Conservation (phyloP, 2,797 vertebrate genomes). For the Delichon dasypus region DNA sequence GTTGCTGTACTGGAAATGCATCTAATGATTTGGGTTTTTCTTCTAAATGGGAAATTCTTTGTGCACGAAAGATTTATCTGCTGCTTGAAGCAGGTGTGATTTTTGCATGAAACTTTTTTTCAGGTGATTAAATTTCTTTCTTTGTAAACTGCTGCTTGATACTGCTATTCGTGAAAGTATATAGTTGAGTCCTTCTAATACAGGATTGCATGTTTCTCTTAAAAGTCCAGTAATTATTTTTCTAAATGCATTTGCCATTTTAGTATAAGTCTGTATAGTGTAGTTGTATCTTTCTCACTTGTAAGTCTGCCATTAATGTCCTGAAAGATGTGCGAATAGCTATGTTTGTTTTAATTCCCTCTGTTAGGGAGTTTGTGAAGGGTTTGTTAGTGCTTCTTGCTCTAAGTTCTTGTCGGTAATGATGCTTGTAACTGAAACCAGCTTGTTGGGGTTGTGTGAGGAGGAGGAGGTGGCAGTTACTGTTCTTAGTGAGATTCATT, state of each 20-base stretch:
- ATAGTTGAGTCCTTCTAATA: background rate
- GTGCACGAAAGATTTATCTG: background rate
- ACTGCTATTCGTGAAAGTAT: background rate
- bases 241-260: background rate
- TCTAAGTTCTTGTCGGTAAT: background rate
- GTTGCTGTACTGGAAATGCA: background rate
- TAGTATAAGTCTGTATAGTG: background rate
- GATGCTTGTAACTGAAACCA: background rate
- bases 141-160: background rate
- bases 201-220: background rate
- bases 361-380: background rate
- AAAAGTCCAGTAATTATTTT: background rate
- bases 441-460: background rate
- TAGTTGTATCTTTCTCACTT: background rate
- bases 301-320: background rate
- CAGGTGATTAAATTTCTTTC: background rate
- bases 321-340: background rate
- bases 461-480: background rate
- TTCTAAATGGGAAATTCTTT: background rate
- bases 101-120: conserved; percentile 18
- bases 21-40: background rate
- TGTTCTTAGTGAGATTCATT: background rate
- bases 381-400: background rate
- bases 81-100: background rate
- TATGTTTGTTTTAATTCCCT: background rate